Evolutionary conservation across 2,888 invertebrate species (phyloP), one percentile per base, ranked within the genome.

Genomic region (Pocota personata): DNA sequence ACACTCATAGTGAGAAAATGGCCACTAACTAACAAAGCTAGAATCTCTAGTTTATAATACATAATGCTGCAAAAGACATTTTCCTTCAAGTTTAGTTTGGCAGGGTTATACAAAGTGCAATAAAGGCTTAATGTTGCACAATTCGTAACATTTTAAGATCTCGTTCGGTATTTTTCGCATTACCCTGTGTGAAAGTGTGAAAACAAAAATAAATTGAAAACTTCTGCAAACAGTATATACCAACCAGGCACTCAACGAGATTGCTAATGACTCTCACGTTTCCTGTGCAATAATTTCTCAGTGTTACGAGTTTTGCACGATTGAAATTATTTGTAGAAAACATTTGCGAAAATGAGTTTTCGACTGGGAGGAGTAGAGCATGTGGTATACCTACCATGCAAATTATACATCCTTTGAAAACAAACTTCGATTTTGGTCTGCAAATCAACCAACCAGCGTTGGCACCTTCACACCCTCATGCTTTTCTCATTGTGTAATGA

Each of bases 401-500:
- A 80, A 71, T 69, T 69, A 71, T 32, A 60, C 66, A 69, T 73
- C 40, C 55, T 35, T 75, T 69, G 55, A 40, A 58, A 69, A 27
- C 24, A 75, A 75, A 69, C 79, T 75, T 80, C 50, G 80, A 75
- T 69, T 69, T 75, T 43, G 55, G 50, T 75, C 69, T 35, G 19
- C 30, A 12, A 37, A 40, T 32, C 14, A 32, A 35, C 24, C 32
- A 24, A 35, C 12, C 43, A 62, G 37, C 46, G 60, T 75, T 75
- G n/a, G 46, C 60, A 67, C 46, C 71, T 76, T 80, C 58, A 66
- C 62, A 69, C 75, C 69, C 60, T 57, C 37, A 14, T 19, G 19
- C 48, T 57, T 30, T 55, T 73, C 60, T 72, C 67, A 82, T 82
- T 77, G 71, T 50, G 73, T 91, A 91, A 91, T 91, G 91, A 91